These are phyloP conservation scores for Microdon myrmicae DNA, from an alignment of 2,888 invertebrate species.

Conservation along the genomic window DNA sequence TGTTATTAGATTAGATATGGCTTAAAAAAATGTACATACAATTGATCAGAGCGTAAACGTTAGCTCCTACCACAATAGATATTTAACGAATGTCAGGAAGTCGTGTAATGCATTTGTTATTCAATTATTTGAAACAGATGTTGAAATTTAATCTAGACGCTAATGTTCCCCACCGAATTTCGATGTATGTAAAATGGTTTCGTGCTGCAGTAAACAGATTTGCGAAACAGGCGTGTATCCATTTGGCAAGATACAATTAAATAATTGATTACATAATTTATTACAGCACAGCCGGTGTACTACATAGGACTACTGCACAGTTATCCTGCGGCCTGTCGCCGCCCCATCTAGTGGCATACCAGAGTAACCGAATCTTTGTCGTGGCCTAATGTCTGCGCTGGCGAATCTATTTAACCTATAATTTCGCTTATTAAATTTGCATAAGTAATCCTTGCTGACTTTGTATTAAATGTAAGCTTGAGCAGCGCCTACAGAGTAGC, in stretches of 20 bases:
- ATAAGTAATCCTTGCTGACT: slow-evolving; percentile 51
- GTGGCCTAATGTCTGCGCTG: too few relatives aligned
- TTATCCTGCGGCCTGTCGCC: slow-evolving; percentile 3
- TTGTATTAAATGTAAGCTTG: slow-evolving; percentile 48
- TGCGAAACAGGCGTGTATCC: slow-evolving; percentile 39
- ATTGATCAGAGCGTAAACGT: too few relatives aligned
- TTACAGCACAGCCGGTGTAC: slow-evolving; percentile 30
- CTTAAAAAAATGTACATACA: too few relatives aligned
- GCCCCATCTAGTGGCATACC: not conserved
- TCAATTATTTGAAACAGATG: too few relatives aligned
- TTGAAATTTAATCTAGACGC: too few relatives aligned
- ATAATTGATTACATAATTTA: slow-evolving; percentile 52
- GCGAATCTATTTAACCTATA: slow-evolving; percentile 50
- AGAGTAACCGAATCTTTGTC: not conserved
- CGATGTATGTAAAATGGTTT: too few relatives aligned
- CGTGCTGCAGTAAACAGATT: too few relatives aligned
- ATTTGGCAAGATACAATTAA: slow-evolving; percentile 43
- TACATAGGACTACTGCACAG: not conserved
- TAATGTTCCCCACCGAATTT: too few relatives aligned
- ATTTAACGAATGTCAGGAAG: too few relatives aligned
- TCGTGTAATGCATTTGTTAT: too few relatives aligned
- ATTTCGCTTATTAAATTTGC: slow-evolving; percentile 51
- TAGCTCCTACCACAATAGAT: too few relatives aligned
- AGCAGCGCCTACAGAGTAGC: slow-evolving; percentile 33
- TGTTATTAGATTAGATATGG: too few relatives aligned